Conservation (phyloP, 2,797 vertebrate species). For the Siniperca scherzeri region DNA sequence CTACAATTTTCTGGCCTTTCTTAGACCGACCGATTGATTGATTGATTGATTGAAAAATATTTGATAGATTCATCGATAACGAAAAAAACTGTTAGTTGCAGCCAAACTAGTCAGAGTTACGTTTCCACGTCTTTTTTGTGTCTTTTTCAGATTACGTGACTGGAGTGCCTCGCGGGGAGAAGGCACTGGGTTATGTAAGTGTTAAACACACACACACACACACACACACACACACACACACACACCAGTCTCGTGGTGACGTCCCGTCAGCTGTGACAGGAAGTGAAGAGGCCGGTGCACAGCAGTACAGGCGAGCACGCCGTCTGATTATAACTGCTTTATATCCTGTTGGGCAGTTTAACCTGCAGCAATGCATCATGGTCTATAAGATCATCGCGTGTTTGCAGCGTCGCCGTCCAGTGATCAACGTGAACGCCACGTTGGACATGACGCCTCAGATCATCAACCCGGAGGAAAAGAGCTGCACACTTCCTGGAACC, state of each 20-base stretch:
- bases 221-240: slow-evolving; percentile 10
- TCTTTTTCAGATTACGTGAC: slow-evolving; percentile 91
- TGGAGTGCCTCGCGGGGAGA: slow-evolving; percentile 94
- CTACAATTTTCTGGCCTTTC: not conserved
- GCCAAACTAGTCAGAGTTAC: not conserved
- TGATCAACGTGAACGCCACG: slow-evolving; percentile 92
- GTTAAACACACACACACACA: slow-evolving; percentile 6
- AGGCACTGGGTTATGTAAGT: slow-evolving; percentile 95
- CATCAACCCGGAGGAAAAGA: slow-evolving; percentile 93
- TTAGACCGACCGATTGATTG: not conserved
- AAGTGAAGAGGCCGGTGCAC: too few relatives aligned
- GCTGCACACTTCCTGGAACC: slow-evolving; percentile 82
- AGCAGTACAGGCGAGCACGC: too few relatives aligned
- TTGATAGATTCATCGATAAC: too few relatives aligned
- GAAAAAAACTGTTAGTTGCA: too few relatives aligned
- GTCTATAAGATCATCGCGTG: too few relatives aligned
- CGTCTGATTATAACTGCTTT: too few relatives aligned
- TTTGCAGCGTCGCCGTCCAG: too few relatives aligned
- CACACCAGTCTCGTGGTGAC: not conserved
- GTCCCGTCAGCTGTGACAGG: too few relatives aligned
- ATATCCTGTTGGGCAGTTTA: too few relatives aligned
- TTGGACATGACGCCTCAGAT: slow-evolving; percentile 94
- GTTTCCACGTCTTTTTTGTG: not conserved
- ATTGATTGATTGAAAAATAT: not conserved
- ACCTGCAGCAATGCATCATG: too few relatives aligned